Evolutionary conservation across 2,888 invertebrate genomes (phyloP).

Genomic region (Stegophylla sp.): DNA sequence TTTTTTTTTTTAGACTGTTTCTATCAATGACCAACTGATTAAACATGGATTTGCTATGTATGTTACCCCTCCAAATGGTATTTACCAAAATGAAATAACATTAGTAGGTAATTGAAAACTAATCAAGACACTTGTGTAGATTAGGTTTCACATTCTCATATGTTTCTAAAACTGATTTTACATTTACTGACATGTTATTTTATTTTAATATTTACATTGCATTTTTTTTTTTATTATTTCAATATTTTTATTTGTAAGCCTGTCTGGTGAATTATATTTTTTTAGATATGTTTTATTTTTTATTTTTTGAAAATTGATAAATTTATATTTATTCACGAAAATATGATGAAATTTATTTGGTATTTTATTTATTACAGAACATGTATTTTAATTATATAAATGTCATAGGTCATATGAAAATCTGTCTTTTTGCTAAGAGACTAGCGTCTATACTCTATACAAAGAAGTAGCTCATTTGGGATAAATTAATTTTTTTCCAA

Average conservation of each 20-base stretch:
- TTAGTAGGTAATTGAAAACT: not conserved
- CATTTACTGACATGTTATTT: conserved; percentile 47
- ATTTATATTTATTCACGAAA: conserved; percentile 19
- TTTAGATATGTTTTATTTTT: conserved; percentile 30
- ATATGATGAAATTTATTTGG: not conserved
- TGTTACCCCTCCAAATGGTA: conserved; percentile 4
- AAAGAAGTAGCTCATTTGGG: too few relatives aligned
- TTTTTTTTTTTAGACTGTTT: conserved; percentile 11
- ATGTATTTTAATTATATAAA: not conserved
- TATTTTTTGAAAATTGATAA: conserved; percentile 42
- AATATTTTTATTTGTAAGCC: conserved; percentile 30
- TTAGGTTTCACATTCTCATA: conserved; percentile 38
- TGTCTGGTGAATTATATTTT: conserved; percentile 14
- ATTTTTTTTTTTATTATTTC: conserved; percentile 17
- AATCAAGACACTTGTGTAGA: not conserved
- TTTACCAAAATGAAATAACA: conserved; percentile 1
- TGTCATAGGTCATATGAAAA: too few relatives aligned
- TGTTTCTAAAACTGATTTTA: conserved; percentile 38
- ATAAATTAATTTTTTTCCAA: too few relatives aligned
- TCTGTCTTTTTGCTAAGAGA: too few relatives aligned
- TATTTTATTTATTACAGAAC: conserved; percentile 18
- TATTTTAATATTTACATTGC: conserved; percentile 38
- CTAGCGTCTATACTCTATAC: too few relatives aligned
- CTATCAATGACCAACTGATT: conserved; percentile 43
- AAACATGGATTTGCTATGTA: conserved; percentile 46